These are phyloP conservation scores for Lapara coniferarum DNA, from an alignment of 2,888 invertebrate species.

Conservation along the genomic window DNA sequence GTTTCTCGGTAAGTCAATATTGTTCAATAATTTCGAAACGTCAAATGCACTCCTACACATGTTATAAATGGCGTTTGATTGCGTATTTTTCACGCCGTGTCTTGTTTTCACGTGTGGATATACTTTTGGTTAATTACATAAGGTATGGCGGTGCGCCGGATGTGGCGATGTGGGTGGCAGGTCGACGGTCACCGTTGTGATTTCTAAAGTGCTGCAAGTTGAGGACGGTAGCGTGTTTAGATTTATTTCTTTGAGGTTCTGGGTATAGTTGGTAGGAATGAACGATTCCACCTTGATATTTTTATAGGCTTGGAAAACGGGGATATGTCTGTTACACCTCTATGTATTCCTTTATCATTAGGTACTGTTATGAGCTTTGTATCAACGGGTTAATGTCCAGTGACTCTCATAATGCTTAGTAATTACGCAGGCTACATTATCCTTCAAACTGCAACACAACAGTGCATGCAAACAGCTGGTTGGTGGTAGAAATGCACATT, in stretches of 20 bases:
- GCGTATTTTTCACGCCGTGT: conserved; percentile 20
- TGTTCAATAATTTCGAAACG: background rate
- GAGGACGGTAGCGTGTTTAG: background rate
- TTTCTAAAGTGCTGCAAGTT: conserved; percentile 7
- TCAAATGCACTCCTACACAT: conserved; percentile 17
- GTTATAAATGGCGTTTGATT: conserved; percentile 21
- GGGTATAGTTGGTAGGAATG: too few species aligned
- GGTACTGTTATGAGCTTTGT: too few species aligned
- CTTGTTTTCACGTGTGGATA: conserved; percentile 9
- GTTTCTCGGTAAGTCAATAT: background rate
- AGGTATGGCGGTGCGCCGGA: conserved; percentile 22
- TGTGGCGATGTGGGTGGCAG: conserved; percentile 15
- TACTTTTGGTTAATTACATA: conserved; percentile 21
- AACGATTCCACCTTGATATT: too few species aligned
- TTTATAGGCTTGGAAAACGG: too few species aligned
- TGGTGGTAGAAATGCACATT: too few species aligned
- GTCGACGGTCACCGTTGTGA: conserved; percentile 16
- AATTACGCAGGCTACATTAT: too few species aligned
- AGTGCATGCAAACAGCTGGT: too few species aligned
- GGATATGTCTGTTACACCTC: too few species aligned
- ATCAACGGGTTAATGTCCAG: too few species aligned
- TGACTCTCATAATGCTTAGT: too few species aligned
- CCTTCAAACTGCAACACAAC: too few species aligned
- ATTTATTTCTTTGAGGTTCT: background rate
- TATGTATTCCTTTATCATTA: too few species aligned